Percentiles rank a stretch among this genome's conserved stretches.
Evolutionary conservation across 1,140 invertebrate species (phyloP).

Genomic region (Portunus trituberculatus): DNA sequence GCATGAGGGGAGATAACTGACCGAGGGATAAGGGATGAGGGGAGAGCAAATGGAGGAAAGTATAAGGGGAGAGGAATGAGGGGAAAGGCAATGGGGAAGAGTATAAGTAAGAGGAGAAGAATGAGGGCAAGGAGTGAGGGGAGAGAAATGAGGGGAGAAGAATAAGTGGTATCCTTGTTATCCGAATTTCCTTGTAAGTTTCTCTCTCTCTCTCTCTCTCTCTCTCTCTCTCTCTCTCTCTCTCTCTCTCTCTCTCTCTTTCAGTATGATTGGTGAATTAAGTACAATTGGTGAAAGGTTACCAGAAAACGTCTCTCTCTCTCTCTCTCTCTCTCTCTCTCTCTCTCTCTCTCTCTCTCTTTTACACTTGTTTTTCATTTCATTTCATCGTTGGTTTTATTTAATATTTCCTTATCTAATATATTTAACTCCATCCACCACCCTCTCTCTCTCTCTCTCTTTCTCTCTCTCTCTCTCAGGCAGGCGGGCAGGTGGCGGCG

Average conservation of each 20-base stretch:
- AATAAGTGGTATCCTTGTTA: background rate
- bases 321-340: conserved; percentile 6
- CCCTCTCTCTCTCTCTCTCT: background rate
- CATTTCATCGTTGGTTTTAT: background rate
- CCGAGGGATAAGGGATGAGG: no score
- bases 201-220: conserved; percentile 34
- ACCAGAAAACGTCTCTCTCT: background rate
- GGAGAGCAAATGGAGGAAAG: background rate
- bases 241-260: conserved; percentile 27
- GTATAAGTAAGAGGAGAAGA: background rate
- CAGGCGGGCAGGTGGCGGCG: no score
- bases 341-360: background rate
- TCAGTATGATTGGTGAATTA: background rate
- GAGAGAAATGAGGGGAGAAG: background rate
- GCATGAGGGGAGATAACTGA: no score
- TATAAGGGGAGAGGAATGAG: background rate
- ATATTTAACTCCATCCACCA: no score
- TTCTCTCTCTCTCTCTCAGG: background rate
- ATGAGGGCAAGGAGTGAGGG: background rate
- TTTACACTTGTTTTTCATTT: background rate
- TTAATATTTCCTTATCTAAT: background rate
- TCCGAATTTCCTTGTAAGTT: background rate
- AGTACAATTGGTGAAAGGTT: background rate
- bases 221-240: background rate
- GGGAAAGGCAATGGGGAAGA: no score